Base-by-base conservation (phyloP, 2,113 vertebrate genomes). In the Tupaia chinensis region DNA sequence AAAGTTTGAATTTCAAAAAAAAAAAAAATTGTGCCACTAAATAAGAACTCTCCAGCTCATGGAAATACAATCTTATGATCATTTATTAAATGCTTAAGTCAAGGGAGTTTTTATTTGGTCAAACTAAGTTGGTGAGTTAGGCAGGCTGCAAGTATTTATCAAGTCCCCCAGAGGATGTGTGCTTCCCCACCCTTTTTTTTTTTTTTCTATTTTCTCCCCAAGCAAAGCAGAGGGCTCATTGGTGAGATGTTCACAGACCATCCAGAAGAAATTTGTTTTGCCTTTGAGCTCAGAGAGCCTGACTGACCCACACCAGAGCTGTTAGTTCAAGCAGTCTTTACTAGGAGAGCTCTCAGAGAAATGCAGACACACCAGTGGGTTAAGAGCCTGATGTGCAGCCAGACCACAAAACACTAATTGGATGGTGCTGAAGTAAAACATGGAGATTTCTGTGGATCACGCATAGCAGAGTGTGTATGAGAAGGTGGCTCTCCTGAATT, bases 41-140 rank as follows among this genome's bases (percentile, higher is more conserved):
- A 94, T 87, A 90, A 85, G 90, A 98, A 95, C 58, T 79, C 4
- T 87, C 91, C 87, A 73, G 68, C 44, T 98, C 84, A 88, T 89
- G 69, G 95, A 97, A 81, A 1, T 0, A 54, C 3, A 96, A 93
- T 85, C 8, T 7, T 77, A 22, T 74, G 44, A 66, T 97, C 53
- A 23, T 58, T 68, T 91, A 90, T 83, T 96, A 84, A 92, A 61
- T 53, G 94, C 72, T 94, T 84, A 60, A 95, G 84, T 86, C 29
- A 94, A 76, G 58, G 44, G 54, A 53, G 54, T 60, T 95, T 32
- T 96, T 63, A 66, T n/a, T 79, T 22, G 22, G 74, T 65, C 11
- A 83, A 89, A 69, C 68, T 54, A 85, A 78, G 54, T 1, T 15
- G 74, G 56, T 89, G 61, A 91, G 74, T 89, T 77, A 91, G 60